Evolutionary conservation across 1,140 invertebrate genomes (phyloP).

Genomic region (Psilanteris sp.): DNA sequence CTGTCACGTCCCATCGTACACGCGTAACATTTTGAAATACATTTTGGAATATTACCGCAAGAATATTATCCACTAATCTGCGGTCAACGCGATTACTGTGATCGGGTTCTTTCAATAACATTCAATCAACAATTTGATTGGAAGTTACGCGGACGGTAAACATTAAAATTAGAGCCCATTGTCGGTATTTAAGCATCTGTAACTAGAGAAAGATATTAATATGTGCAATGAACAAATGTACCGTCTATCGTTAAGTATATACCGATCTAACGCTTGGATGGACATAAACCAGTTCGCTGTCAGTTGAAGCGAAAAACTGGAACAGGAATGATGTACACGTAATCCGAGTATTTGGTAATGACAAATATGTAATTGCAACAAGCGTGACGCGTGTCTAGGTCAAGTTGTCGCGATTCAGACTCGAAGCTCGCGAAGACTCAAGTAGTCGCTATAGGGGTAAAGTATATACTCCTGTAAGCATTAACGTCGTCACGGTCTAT

Average conservation of each 20-base stretch:
- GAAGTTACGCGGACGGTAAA: too few species aligned
- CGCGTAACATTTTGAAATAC: too few species aligned
- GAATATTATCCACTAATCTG: too few species aligned
- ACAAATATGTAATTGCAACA: conserved; percentile 48
- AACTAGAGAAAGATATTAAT: conserved; percentile 36
- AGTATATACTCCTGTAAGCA: conserved; percentile 69
- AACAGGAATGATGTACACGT: conserved; percentile 54
- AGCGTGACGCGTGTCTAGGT: conserved; percentile 66
- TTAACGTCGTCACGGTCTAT: conserved; percentile 73
- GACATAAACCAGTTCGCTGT: conserved; percentile 75
- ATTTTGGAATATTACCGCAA: too few species aligned
- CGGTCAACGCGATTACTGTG: too few species aligned
- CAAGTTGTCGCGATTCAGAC: conserved; percentile 54
- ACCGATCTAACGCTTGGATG: conserved; percentile 76
- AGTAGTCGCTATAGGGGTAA: conserved; percentile 60
- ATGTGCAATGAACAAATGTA: conserved; percentile 64
- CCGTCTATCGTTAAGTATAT: conserved; percentile 41
- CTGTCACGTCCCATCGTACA: too few species aligned
- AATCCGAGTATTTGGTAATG: conserved; percentile 63
- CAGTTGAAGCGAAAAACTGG: conserved; percentile 74
- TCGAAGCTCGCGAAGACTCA: conserved; percentile 61
- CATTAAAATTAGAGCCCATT: too few species aligned
- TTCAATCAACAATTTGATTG: too few species aligned
- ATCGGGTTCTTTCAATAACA: too few species aligned
- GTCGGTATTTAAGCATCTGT: conserved; percentile 10